phyloP scores from a whole-genome alignment of 2,113 vertebrate species.

The Rhineura floridana region DNA sequence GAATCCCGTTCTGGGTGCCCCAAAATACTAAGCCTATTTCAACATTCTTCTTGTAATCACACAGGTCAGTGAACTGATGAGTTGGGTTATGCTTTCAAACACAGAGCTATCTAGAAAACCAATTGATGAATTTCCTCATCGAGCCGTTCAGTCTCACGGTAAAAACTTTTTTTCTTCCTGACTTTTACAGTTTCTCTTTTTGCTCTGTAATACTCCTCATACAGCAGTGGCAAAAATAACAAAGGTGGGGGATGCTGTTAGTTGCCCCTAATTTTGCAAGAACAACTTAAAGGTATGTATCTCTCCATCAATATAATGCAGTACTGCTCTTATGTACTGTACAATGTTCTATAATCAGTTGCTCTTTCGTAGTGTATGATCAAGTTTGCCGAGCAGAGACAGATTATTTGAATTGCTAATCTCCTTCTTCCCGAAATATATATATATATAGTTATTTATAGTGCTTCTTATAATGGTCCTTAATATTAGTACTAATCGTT shows the following conservation, averaged over 20 bases:
- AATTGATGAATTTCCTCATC: constrained; percentile 81
- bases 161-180: constrained; percentile 49
- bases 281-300: neutral
- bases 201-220: constrained; percentile 20
- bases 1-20: neutral
- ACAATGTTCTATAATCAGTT: no score
- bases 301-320: neutral
- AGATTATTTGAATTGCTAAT: neutral
- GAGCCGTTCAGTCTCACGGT: constrained; percentile 90
- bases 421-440: neutral
- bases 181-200: constrained; percentile 33
- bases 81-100: constrained; percentile 84
- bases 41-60: constrained; percentile 44
- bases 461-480: no score
- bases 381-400: neutral
- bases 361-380: neutral
- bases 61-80: constrained; percentile 88
- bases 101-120: constrained; percentile 86
- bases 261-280: neutral
- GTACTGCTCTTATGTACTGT: neutral
- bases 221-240: constrained; percentile 10
- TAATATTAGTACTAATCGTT: neutral
- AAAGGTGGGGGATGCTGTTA: neutral
- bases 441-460: neutral
- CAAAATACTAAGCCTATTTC: constrained; percentile 11